Conservation (phyloP, 2,888 invertebrate species). For the Lasioglossum malachurum region DNA sequence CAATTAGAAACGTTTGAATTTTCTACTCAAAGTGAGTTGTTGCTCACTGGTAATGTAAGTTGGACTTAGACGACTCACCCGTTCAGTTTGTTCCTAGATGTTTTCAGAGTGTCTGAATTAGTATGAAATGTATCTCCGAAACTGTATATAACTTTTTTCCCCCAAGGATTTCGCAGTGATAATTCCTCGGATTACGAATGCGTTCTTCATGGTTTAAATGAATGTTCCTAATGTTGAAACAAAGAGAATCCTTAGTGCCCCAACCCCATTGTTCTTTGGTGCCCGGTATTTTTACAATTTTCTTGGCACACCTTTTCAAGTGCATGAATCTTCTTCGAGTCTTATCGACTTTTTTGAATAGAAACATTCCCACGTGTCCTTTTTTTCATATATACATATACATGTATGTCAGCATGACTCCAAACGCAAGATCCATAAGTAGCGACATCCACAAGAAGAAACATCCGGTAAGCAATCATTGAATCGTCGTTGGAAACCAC, state of each 20-base stretch:
- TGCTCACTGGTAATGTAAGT: background rate
- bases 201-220: background rate
- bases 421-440: background rate
- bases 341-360: background rate
- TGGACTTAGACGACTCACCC: background rate
- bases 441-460: background rate
- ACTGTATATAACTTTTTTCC: background rate
- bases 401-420: background rate
- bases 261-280: background rate
- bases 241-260: background rate
- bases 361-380: background rate
- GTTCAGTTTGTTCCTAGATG: background rate
- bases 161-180: background rate
- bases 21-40: background rate
- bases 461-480: constrained; percentile 17
- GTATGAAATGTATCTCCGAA: background rate
- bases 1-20: constrained; percentile 8
- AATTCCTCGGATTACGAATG: background rate
- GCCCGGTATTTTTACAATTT: background rate
- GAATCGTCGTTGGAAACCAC: constrained; percentile 15
- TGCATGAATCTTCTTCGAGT: constrained; percentile 14
- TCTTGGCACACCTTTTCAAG: background rate
- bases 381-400: background rate
- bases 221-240: background rate
- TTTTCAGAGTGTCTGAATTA: background rate